Evolutionary conservation across 2,113 vertebrate species (phyloP).

Genomic region (Carlito syrichta): DNA sequence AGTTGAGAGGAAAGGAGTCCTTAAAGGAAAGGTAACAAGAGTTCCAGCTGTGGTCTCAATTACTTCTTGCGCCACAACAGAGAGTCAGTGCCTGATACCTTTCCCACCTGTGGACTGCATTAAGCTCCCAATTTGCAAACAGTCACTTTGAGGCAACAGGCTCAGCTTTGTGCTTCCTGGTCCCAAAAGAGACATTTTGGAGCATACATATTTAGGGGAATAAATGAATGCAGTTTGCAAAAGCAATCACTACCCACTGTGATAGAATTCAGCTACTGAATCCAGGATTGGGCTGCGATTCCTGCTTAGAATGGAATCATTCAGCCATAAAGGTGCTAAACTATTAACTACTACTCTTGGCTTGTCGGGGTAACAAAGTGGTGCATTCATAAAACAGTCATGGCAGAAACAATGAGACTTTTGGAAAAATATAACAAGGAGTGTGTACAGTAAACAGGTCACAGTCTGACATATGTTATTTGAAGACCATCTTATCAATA

Average conservation of each 20-base stretch:
- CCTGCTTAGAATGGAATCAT: neutral
- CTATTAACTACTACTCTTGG: neutral
- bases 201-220: neutral
- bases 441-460: neutral
- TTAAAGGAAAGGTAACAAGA: neutral
- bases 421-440: neutral
- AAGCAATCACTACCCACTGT: neutral
- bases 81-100: neutral
- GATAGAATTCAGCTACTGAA: neutral
- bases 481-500: neutral
- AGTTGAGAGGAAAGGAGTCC: neutral
- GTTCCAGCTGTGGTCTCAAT: neutral
- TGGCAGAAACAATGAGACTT: neutral
- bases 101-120: neutral
- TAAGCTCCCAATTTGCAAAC: neutral
- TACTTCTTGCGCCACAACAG: neutral
- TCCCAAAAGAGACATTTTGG: constrained; percentile 10
- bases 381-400: neutral
- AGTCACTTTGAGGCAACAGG: neutral
- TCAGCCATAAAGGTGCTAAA: neutral
- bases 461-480: neutral
- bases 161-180: constrained; percentile 18
- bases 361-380: neutral
- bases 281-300: neutral
- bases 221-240: neutral